These are phyloP conservation scores for Ia io DNA, from an alignment of 2,113 vertebrate genomes.

Conservation along the genomic window DNA sequence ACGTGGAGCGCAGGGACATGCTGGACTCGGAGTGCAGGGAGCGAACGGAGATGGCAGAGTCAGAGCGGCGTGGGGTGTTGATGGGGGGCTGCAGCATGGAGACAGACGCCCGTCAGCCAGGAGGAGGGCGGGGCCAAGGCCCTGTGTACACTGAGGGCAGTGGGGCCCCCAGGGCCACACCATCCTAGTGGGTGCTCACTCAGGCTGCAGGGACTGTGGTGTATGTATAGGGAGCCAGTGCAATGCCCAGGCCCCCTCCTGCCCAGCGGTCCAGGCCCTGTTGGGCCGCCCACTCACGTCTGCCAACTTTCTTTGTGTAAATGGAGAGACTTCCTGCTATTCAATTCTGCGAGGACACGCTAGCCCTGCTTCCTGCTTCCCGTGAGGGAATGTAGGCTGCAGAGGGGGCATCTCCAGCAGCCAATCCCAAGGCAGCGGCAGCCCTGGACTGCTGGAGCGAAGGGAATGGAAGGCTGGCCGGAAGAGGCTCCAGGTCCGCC, in stretches of 20 bases:
- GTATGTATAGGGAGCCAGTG: not conserved
- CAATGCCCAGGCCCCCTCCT: not conserved
- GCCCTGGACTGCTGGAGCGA: not conserved
- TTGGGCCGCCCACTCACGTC: conserved; percentile 68
- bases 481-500: not conserved
- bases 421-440: conserved; percentile 64
- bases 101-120: not conserved
- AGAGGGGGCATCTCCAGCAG: not conserved
- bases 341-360: conserved; percentile 81
- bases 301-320: conserved; percentile 86
- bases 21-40: conserved; percentile 98
- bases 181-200: not conserved
- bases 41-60: conserved; percentile 96
- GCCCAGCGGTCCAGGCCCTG: conserved; percentile 49
- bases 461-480: not conserved
- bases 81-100: conserved; percentile 88
- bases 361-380: conserved; percentile 81
- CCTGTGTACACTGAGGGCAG: not conserved
- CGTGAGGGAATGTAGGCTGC: conserved; percentile 71
- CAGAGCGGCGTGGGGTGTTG: conserved; percentile 92
- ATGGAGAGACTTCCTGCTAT: conserved; percentile 89
- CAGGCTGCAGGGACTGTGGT: not conserved
- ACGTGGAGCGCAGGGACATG: conserved; percentile 98
- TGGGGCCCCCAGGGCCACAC: not conserved
- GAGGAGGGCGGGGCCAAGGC: not conserved